Evolutionary conservation across 1,140 invertebrate genomes (phyloP).

Genomic region (Formica exsecta): DNA sequence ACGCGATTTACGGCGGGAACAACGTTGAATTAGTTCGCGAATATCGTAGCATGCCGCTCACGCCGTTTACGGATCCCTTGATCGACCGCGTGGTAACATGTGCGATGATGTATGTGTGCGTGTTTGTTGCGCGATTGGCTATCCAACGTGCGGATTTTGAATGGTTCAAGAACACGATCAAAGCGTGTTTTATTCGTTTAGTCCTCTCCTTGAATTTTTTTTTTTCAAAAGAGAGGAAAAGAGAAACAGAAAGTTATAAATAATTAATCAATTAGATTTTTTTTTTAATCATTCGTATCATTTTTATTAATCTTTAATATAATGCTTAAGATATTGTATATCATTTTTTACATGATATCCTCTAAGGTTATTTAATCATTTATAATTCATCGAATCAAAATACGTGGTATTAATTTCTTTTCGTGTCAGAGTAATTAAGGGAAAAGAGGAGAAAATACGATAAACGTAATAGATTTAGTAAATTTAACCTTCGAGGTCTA

Average conservation of each 20-base stretch:
- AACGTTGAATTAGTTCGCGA: constrained; percentile 56
- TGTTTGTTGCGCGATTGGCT: not conserved
- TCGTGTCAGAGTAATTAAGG: not conserved
- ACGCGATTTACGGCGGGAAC: constrained; percentile 69
- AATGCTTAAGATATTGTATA: too few relatives aligned
- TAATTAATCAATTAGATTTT: not conserved
- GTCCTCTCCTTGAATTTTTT: too few relatives aligned
- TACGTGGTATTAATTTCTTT: not conserved
- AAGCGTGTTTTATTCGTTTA: not conserved
- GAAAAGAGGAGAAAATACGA: not conserved
- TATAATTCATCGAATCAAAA: too few relatives aligned
- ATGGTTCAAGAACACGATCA: not conserved
- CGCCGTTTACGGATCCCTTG: constrained; percentile 26
- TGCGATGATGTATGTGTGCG: too few relatives aligned
- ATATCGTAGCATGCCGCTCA: constrained; percentile 53
- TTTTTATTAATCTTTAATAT: not conserved
- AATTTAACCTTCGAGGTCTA: not conserved
- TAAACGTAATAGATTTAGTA: not conserved
- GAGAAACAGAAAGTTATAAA: not conserved
- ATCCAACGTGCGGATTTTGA: not conserved
- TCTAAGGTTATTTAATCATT: too few relatives aligned
- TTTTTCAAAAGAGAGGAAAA: not conserved
- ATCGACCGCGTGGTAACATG: constrained; percentile 31
- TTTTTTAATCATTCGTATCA: too few relatives aligned
- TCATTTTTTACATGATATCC: too few relatives aligned